Conservation (phyloP, 1,140 invertebrate species). For the Zaprionus camerounensis region DNA sequence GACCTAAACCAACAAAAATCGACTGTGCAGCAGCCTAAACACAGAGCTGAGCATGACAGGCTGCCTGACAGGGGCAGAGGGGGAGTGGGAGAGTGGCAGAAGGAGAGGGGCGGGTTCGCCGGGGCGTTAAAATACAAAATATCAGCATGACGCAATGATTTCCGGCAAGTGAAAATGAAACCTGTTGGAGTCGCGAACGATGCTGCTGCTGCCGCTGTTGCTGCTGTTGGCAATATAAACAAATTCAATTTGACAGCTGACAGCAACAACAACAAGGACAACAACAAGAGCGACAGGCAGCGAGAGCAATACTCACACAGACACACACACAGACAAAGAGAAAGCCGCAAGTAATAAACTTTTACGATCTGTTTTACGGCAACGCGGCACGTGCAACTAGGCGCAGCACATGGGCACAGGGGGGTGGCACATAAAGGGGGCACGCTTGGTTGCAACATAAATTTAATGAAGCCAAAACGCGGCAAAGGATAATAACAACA, state of each 20-base stretch:
- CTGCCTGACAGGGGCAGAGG: conserved; percentile 22
- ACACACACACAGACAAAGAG: conserved; percentile 41
- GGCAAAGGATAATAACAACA: conserved; percentile 56
- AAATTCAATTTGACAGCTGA: conserved; percentile 84
- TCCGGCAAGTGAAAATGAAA: conserved; percentile 82
- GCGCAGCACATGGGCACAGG: conserved; percentile 32
- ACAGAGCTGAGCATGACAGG: conserved; percentile 70
- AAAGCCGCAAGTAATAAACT: conserved; percentile 83
- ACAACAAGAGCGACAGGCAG: conserved; percentile 33
- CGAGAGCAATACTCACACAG: conserved; percentile 6
- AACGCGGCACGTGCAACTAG: conserved; percentile 79
- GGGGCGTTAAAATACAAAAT: conserved; percentile 82
- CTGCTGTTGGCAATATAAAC: conserved; percentile 79
- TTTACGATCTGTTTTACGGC: conserved; percentile 83
- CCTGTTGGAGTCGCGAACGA: conserved; percentile 62
- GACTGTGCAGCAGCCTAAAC: conserved; percentile 78
- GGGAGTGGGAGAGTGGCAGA: neutral
- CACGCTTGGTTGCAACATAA: conserved; percentile 71
- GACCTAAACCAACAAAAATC: conserved; percentile 83
- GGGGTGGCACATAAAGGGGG: neutral
- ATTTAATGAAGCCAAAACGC: conserved; percentile 81
- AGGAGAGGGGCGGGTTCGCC: neutral
- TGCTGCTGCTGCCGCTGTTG: conserved; percentile 12
- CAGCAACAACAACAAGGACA: conserved; percentile 62
- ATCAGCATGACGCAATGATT: conserved; percentile 84